Evolutionary conservation across 2,888 invertebrate species (phyloP), one percentile per base, ranked within the genome.

Genomic region (Portevinia maculata): DNA sequence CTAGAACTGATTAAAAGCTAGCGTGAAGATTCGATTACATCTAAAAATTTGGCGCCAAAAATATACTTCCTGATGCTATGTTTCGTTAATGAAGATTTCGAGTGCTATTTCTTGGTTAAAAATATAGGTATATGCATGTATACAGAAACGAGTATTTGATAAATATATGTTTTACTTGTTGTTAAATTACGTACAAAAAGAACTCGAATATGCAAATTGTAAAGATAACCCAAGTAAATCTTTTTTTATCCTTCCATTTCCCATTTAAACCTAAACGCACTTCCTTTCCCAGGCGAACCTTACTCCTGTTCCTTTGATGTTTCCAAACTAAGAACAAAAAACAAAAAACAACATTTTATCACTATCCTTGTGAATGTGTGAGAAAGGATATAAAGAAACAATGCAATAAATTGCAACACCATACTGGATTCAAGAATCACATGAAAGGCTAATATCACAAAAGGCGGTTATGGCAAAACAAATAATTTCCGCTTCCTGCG

Each of bases 401-500:
- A 73, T 55, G 60, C 59, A 48, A 59, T 67, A 13, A 60, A 60
- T 15, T 65, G 32, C 37, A 55, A 57, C 65, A 67, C n/a, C 48
- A 67, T 74, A 79, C 79, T 34, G 79, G 74, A 79, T 62, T 39
- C 32, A 62, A 62, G 50, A 60, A 24, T 24, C 37, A 70, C 60
- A 39, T 7, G 11, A 11, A 30, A 73, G 73, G 73, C 67, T 73
- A 53, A 24, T 59, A 65, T 50, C 19, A 59, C 52, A 59, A 50
- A 32, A 15, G 17, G 32, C 53, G 55, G 65, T 74, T 74, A 60
- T 79, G 53, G 55, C 62, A 62, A 67, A 69, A 79, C 67, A 74
- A 79, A 79, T 79, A 74, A 79, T 79, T 74, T 79, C 79, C 79
- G 74, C 60, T 79, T 79, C 74, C 79, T 79, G 79, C 34, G 67